phyloP scores from a whole-genome alignment of 1,140 invertebrate genomes.

The Reticulitermes speratus region DNA sequence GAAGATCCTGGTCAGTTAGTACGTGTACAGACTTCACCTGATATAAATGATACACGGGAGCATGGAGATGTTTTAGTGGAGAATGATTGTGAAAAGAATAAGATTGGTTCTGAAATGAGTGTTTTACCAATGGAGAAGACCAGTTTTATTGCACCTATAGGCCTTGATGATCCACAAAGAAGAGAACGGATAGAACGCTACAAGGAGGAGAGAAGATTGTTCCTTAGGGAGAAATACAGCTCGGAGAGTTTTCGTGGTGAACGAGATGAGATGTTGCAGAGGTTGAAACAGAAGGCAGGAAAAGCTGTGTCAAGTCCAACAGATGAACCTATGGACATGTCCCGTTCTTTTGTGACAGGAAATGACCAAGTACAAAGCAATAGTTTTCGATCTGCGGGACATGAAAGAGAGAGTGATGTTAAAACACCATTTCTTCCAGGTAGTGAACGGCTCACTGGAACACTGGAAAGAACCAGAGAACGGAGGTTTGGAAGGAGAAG shows the following conservation, averaged over 20 bases:
- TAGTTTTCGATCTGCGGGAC: not conserved
- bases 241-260: conserved; percentile 70
- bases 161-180: conserved; percentile 56
- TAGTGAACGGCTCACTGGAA: not conserved
- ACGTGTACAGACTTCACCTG: conserved; percentile 43
- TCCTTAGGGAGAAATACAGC: conserved; percentile 81
- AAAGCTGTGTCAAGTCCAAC: conserved; percentile 22
- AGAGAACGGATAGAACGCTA: conserved; percentile 84
- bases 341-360: not conserved
- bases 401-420: not conserved
- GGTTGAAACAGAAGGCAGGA: conserved; percentile 33
- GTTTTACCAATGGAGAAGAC: not conserved
- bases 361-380: conserved; percentile 10
- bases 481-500: not conserved
- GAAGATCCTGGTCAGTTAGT: conserved; percentile 46
- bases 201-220: conserved; percentile 85
- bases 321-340: conserved; percentile 31
- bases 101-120: not conserved
- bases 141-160: conserved; percentile 39
- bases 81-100: not conserved
- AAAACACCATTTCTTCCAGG: not conserved
- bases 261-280: conserved; percentile 38
- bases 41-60: conserved; percentile 40
- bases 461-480: not conserved
- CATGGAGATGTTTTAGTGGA: conserved; percentile 45